Evolutionary conservation across 2,113 vertebrate genomes (phyloP), one percentile per base, ranked within the genome.

Genomic region (Toxostoma redivivum): DNA sequence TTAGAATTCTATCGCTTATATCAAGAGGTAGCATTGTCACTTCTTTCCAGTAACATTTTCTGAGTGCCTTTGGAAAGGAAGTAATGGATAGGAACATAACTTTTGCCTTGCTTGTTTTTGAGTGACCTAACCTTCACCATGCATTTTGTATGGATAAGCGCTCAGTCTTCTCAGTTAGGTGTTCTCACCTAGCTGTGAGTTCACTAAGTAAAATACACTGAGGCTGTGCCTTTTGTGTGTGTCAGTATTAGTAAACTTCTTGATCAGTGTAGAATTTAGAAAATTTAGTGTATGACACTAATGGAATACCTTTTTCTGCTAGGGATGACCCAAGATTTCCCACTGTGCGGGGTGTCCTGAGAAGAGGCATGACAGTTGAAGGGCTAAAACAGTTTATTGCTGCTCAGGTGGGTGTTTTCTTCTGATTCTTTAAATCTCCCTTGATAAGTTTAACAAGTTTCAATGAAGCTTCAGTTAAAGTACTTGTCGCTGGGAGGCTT

Each of bases 301-400:
- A 77, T 50, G 50, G 33, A 86, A 38, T 7, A 10, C 28, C 10
- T 35, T 77, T 65, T 81, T 58, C 61, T 90, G 9, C 31, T 85
- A 99, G 99, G 99, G 99, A 99, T 83, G 99, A 99, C 95, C 99
- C 99, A 40, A 98, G 99, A 30, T 99, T 99, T 96, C 99, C 99
- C n/a, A 99, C 99, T 3, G 99, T 99, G 9, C 98, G 99, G 93
- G 99, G 99, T 22, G 99, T 99, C 25, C 97, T 99, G 66, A 98
- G 99, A 93, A 99, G 99, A 97, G 99, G 99, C 64, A 99, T 99
- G 99, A 99, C 99, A 2, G 99, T 99, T 53, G 99, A 99, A 93
- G 99, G 99, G 20, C 97, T 99, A 62, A 99, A 99, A 65, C 99
- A 99, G 93, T 99, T 99, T 87, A 99, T 99, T 90, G 99, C 99